Percentiles rank a stretch among this genome's conserved stretches.
phyloP scores from a whole-genome alignment of 2,113 vertebrate genomes.

The Ptilonorhynchus violaceus region DNA sequence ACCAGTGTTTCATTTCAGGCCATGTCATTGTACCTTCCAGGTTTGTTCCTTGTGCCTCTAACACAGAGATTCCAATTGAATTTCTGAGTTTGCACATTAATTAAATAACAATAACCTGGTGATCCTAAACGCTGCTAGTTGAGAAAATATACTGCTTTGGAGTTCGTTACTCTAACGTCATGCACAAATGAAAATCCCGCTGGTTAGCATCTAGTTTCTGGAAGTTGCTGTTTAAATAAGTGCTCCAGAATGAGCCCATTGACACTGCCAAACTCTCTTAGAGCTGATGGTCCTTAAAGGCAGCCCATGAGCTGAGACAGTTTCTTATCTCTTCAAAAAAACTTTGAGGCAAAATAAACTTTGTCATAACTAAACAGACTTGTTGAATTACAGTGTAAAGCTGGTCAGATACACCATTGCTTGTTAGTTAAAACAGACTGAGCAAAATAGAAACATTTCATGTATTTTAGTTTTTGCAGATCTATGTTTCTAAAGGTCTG shows the following conservation, averaged over 20 bases:
- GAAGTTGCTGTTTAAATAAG: neutral
- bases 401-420: neutral
- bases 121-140: neutral
- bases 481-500: neutral
- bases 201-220: neutral
- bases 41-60: neutral
- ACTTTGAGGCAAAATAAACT: neutral
- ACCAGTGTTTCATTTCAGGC: neutral
- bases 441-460: neutral
- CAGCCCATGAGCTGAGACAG: neutral
- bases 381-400: neutral
- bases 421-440: neutral
- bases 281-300: neutral
- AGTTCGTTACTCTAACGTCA: neutral
- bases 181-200: neutral
- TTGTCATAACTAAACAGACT: neutral
- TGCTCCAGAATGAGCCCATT: neutral
- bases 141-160: neutral
- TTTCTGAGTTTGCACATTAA: neutral
- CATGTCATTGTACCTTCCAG: neutral
- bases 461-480: neutral
- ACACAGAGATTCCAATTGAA: neutral
- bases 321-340: neutral
- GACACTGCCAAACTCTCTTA: neutral
- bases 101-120: neutral